Evolutionary conservation across 2,888 invertebrate genomes (phyloP), one percentile per base, ranked within the genome.

Genomic region (Linnaemya vulpina): DNA sequence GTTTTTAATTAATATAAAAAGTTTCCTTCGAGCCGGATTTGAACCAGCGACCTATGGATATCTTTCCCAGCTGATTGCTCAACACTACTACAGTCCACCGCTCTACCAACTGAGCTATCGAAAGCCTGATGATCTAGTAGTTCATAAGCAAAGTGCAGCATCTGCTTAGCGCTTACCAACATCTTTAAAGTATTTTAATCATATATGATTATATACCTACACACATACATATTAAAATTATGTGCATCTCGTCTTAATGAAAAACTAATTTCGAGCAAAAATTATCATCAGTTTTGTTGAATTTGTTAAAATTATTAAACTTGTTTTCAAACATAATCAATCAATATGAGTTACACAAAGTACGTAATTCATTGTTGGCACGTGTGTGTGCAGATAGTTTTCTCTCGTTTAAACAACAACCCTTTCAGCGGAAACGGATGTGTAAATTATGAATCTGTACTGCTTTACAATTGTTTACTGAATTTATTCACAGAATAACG

Each of bases 31-130:
- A 94, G 94, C 94, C 94, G 94, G 94, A 94, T 94, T 94, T 94
- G 94, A 94, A 94, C 94, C 94, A 94, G 94, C 94, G 94, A 94
- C 94, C 94, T 94, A 94, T 94, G 94, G 94, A 94, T 94, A 87
- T 89, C 91, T 25, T 91, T 17, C 13, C 11, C 13, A 11, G 40
- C 40, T 40, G 11, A 40, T 11, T 40, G 40, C 3, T 11, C 40
- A 11, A 13, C 40, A 9, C 9, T 8, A 20, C 84, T 79, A 88
- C 90, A 90, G 90, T 90, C 90, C 90, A 90, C 89, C 90, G 90
- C 90, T 90, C 90, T 75, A 51, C 46, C 40, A 67, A 62, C 53
- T 65, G 75, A 71, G 68, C 70, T 78, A 74, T 78, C 77, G 82
- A 74, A 67, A 74, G 63, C n/a, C n/a, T 38, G 17, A 40, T 11